Percentiles rank a stretch among this genome's conserved stretches.
These are phyloP conservation scores for Podargus strigoides DNA, from an alignment of 2,797 vertebrate genomes.

Conservation along the genomic window DNA sequence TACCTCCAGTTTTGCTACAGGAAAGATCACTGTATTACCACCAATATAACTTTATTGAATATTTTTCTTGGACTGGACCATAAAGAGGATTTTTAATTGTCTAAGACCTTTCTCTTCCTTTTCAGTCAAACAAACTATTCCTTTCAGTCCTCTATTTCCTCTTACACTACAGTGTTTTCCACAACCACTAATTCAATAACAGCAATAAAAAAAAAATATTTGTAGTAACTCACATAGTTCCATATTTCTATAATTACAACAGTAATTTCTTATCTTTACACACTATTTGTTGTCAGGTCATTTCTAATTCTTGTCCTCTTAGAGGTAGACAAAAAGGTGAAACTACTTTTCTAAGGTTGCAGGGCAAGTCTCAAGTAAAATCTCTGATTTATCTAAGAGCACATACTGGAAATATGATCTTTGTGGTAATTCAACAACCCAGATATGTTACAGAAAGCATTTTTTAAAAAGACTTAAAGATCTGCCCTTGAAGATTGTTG, in stretches of 20 bases:
- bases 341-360: background rate
- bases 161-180: background rate
- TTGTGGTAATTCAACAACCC: background rate
- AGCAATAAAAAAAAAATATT: background rate
- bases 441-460: background rate
- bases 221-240: background rate
- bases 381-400: background rate
- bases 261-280: background rate
- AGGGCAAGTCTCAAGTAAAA: background rate
- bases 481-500: background rate
- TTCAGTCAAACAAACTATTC: background rate
- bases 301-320: background rate
- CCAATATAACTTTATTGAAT: background rate
- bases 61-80: slow-evolving; percentile 7
- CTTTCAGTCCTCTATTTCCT: background rate
- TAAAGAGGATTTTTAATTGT: background rate
- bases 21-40: background rate
- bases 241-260: background rate
- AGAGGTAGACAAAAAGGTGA: background rate
- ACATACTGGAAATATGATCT: background rate
- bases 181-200: background rate
- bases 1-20: slow-evolving; percentile 8
- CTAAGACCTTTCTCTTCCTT: background rate
- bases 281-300: background rate
- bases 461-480: background rate